phyloP scores from a whole-genome alignment of 2,888 invertebrate genomes.

The Aleiodes testaceus region DNA sequence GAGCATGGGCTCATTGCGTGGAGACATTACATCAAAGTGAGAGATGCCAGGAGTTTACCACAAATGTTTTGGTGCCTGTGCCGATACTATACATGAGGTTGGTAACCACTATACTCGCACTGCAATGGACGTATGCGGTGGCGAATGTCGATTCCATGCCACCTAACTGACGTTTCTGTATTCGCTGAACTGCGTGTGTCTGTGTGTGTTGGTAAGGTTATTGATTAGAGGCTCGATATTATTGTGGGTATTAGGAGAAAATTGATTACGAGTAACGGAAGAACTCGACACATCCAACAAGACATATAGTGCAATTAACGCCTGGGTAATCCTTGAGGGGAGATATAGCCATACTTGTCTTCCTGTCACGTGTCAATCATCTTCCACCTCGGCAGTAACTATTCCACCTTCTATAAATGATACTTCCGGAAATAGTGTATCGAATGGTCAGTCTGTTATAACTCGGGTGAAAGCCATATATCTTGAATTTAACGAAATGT shows the following conservation, averaged over 20 bases:
- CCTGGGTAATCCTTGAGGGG: background rate
- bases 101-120: slow-evolving; percentile 15
- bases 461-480: too few species aligned
- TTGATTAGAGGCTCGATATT: slow-evolving; percentile 22
- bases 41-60: slow-evolving; percentile 13
- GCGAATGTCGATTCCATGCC: slow-evolving; percentile 30
- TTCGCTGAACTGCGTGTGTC: slow-evolving; percentile 18
- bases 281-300: background rate
- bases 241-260: slow-evolving; percentile 4
- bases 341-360: background rate
- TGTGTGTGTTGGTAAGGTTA: slow-evolving; percentile 1
- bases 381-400: too few species aligned
- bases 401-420: too few species aligned
- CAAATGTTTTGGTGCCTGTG: slow-evolving; percentile 27
- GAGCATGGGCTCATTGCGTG: slow-evolving; percentile 19
- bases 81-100: slow-evolving; percentile 26
- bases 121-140: slow-evolving; percentile 32
- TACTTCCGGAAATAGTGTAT: too few species aligned
- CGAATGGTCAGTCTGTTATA: too few species aligned
- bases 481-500: too few species aligned
- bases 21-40: slow-evolving; percentile 30
- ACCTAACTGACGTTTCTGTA: slow-evolving; percentile 23
- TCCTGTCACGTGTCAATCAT: background rate
- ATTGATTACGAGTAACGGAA: slow-evolving; percentile 15
- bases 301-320: background rate